Percentiles rank a stretch among this genome's conserved stretches.
Conservation (phyloP, 2,113 vertebrate genomes). For the Seriola rivoliana region DNA sequence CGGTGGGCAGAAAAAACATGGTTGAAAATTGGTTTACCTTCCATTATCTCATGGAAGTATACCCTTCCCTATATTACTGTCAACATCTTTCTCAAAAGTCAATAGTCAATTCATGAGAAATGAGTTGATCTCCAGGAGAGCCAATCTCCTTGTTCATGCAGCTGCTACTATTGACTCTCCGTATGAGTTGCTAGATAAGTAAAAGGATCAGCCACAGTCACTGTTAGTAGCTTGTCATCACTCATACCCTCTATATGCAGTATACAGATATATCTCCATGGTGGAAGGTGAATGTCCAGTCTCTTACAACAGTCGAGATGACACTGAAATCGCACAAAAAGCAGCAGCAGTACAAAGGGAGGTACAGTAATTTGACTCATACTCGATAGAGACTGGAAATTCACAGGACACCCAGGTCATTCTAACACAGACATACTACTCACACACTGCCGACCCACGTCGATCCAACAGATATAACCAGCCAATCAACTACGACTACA, state of each 20-base stretch:
- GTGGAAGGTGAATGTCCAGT: slow-evolving; percentile 83
- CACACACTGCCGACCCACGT: slow-evolving; percentile 59
- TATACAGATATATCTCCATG: slow-evolving; percentile 36
- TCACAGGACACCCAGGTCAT: slow-evolving; percentile 71
- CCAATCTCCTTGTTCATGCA: slow-evolving; percentile 61
- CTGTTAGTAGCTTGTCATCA: slow-evolving; percentile 69
- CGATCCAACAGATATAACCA: slow-evolving; percentile 66
- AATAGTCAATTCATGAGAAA: slow-evolving; percentile 44
- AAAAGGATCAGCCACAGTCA: slow-evolving; percentile 53
- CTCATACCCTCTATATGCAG: slow-evolving; percentile 62
- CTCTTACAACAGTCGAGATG: slow-evolving; percentile 34
- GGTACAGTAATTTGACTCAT: neutral
- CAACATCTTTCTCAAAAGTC: slow-evolving; percentile 40
- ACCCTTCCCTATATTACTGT: slow-evolving; percentile 22
- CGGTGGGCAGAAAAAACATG: slow-evolving; percentile 4
- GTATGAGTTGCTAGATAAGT: slow-evolving; percentile 32
- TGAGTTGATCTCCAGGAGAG: slow-evolving; percentile 37
- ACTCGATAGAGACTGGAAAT: slow-evolving; percentile 77
- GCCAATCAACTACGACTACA: slow-evolving; percentile 56
- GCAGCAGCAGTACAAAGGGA: neutral
- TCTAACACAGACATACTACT: slow-evolving; percentile 59
- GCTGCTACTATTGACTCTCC: slow-evolving; percentile 33
- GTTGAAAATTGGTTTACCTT: slow-evolving; percentile 34
- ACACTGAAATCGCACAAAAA: slow-evolving; percentile 16
- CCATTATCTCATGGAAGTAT: slow-evolving; percentile 49